Evolutionary conservation across 2,888 invertebrate genomes (phyloP), one percentile per base, ranked within the genome.

Genomic region (Tenthredo scrophulariae): DNA sequence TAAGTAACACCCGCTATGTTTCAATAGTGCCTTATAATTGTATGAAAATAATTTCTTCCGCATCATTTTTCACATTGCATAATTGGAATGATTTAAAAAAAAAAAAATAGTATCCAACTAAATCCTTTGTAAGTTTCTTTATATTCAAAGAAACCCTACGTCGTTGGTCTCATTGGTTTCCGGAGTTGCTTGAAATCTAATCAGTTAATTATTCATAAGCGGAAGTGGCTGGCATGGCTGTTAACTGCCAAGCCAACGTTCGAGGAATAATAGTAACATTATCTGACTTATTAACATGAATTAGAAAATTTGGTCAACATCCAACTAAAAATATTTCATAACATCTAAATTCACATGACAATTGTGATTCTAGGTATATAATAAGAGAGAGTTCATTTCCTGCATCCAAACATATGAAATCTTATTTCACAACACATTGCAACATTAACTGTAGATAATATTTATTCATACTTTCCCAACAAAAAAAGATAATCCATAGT

Each of bases 1-100:
- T 98, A 95, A 96, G 96, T 95, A 89, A 74, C 26, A 74, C 70
- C 10, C 40, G 72, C 33, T 13, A 9, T 13, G 33, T 74, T 84
- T 77, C 4, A 33, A 46, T 15, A 74, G 18, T 43, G 43, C 18
- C 50, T n/a, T 70, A 40, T 84, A n/a, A 67, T 62, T 84, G 33
- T 40, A 40, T 43, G 43, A 67, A 46, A 46, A 67, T 50, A 67
- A 84, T 65, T 22, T 29, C 10, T 37, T 15, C 58, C 43, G 80
- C 50, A 40, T 50, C 54, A 54, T 54, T 79, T 79, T 29, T 54
- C 4, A 18, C 7, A 54, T 10, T 15, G 15, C 37, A 37, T 40
- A 15, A n/a, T 74, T 10, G 22, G 13, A 62, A 40, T 22, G n/a
- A 62, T 50, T 62, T 13, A 7, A 37, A 13, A 29, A n/a, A n/a